Base-by-base conservation (phyloP, 2,797 vertebrate genomes). In the Sebastiscus tertius region DNA sequence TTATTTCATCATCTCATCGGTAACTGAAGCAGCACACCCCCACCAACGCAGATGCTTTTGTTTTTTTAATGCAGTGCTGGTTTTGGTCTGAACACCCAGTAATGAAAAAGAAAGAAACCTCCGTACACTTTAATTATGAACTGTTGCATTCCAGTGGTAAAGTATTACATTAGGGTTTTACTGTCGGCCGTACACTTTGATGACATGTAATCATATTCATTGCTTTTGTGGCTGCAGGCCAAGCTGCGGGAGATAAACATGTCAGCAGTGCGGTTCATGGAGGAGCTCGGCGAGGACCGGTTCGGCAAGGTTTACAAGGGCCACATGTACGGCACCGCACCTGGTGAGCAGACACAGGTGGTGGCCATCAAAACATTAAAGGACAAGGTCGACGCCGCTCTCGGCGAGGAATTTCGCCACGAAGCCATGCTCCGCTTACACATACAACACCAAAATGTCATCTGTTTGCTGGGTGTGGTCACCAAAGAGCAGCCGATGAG, bases 221-320 rank as follows among this genome's bases (percentile, higher is more conserved):
- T 87, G 5, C 79, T 89, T 89, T 72, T 78, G 14, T 69, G 1
- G 7, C 42, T 79, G 5, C 92, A 99, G 98, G 92, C 92, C 65
- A 99, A 98, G 92, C 95, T 97, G 75, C 96, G 97, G 87, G 98
- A 99, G 95, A 96, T 99, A 79, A 98, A 96, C 85, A 83, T 98
- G 69, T 98, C 98, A 5, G 95, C 97, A 0, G 96, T 99, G 64
- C 93, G 97, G 5, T 99, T 99, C 87, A 97, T 98, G 97, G 98
- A 99, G 86, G 98, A 99, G 60, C 95, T 99, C 1, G 98, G 98
- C 5, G 98, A 99, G 79, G 98, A 99, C 87, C 97, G 97, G 1
- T 99, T 99, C n/a, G 98, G 98, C 14, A 99, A 98, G 83, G 97
- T 99, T 72, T 99, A 99, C 95, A 99, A 97, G 87, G 98, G 98